These are phyloP conservation scores for Melitaea cinxia DNA, from an alignment of 1,140 invertebrate genomes.

Conservation along the genomic window DNA sequence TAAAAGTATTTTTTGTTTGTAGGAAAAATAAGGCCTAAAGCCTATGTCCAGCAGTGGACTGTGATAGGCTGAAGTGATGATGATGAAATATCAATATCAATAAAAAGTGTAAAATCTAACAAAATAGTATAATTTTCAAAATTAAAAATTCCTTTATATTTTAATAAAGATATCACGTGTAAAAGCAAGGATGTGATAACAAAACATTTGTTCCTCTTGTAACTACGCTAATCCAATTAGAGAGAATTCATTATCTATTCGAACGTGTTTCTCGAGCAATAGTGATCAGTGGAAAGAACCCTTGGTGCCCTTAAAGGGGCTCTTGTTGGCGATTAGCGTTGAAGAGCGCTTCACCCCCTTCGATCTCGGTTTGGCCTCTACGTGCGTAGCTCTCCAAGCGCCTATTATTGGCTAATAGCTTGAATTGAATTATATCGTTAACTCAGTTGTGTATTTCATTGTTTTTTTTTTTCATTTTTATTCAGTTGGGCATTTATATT, in stretches of 20 bases:
- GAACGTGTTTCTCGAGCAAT: conserved; percentile 65
- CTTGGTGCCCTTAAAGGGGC: conserved; percentile 57
- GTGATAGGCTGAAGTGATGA: no score
- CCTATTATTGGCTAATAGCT: conserved; percentile 58
- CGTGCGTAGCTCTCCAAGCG: conserved; percentile 48
- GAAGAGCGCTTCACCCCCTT: conserved; percentile 56
- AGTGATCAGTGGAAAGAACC: conserved; percentile 68
- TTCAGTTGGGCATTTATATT: no score
- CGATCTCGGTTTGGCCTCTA: conserved; percentile 53
- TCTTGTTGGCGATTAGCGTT: conserved; percentile 61
- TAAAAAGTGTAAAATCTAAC: no score
- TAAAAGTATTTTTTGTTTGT: no score
- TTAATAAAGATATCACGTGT: background rate
- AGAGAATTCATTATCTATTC: conserved; percentile 66
- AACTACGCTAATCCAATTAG: conserved; percentile 61
- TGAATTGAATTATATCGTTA: conserved; percentile 36
- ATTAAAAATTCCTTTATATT: no score
- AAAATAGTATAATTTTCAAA: no score
- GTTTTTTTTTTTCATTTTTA: no score
- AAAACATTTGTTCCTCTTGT: conserved; percentile 16
- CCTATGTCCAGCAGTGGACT: no score
- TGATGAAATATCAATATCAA: no score
- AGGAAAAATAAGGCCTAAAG: no score
- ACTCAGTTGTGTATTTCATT: background rate
- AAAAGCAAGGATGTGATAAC: conserved; percentile 5